Base-by-base conservation (phyloP, 2,888 invertebrate species). In the Drosophila mimica region DNA sequence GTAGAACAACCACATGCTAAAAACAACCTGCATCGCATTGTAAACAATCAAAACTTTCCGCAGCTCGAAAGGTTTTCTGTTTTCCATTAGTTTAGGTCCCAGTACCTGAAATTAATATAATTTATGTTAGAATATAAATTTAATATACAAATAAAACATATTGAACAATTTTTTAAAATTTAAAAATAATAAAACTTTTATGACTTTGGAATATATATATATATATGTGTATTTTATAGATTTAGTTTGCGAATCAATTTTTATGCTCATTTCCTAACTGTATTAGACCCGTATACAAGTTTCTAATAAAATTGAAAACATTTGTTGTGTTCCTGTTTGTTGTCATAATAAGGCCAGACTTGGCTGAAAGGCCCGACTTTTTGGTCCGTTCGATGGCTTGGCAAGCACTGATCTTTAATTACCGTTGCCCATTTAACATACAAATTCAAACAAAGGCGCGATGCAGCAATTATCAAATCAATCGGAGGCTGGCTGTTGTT, bases 1-100 rank as follows among this genome's bases (percentile, higher is more conserved):
- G 69, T 90, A 94, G 93, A 92, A 94, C 82, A 93, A 92, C 94
- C 91, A 95, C 77, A 85, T 93, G 92, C 95, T 95, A 84, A 92
- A 94, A 86, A 91, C 51, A 57, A 93, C 93, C 96, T 98, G 98
- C 75, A 96, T 94, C 61, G 97, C 94, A 93, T 98, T 98, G 93
- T 98, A 98, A 88, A 95, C 95, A 76, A 98, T 95, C 86, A 98
- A 94, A 34, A 96, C 93, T 82, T 94, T 94, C 78, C 96, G 95
- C 58, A 98, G 94, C 85, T 97, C 95, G 83, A 96, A 96, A 0
- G 98, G 97, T 93, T 97, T 96, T 91, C 97, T 95, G 93, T 97
- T 96, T 91, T 96, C 96, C 98, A 98, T 98, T 34, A 97, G 91
- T 89, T 95, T 95, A 40, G 98, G 98, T 3, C 98, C 97, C 71